phyloP scores from a whole-genome alignment of 2,888 invertebrate species.

The Acronicta aceris region DNA sequence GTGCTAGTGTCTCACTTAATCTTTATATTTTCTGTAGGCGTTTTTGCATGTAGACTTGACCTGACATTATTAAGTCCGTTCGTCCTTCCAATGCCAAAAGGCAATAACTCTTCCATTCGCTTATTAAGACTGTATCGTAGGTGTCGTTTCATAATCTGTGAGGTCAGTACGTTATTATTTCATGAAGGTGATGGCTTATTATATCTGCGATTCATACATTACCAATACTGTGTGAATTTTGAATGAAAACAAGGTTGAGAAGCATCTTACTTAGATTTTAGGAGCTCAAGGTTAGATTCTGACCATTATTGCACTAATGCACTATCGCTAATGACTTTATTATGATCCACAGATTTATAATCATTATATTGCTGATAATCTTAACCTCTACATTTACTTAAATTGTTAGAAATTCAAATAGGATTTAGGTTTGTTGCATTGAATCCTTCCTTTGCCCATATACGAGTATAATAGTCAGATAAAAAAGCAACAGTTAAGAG shows the following conservation, averaged over 20 bases:
- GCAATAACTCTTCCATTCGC: slow-evolving; percentile 64
- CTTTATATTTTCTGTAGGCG: slow-evolving; percentile 46
- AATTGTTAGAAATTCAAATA: background rate
- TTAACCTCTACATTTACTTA: background rate
- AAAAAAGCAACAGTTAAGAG: too few relatives aligned
- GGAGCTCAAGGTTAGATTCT: slow-evolving; percentile 12
- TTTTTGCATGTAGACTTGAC: slow-evolving; percentile 41
- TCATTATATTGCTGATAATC: slow-evolving; percentile 17
- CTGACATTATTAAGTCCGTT: slow-evolving; percentile 54
- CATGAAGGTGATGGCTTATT: slow-evolving; percentile 53
- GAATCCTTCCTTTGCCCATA: too few relatives aligned
- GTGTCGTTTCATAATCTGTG: slow-evolving; percentile 62
- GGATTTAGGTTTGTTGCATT: too few relatives aligned
- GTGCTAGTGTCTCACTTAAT: slow-evolving; percentile 20
- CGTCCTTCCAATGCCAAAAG: slow-evolving; percentile 63
- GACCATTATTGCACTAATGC: slow-evolving; percentile 25
- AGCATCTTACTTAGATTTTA: slow-evolving; percentile 27
- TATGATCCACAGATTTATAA: slow-evolving; percentile 22
- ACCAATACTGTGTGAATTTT: slow-evolving; percentile 41
- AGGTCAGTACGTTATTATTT: slow-evolving; percentile 64
- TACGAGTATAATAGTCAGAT: too few relatives aligned
- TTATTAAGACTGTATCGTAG: slow-evolving; percentile 56
- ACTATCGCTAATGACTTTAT: slow-evolving; percentile 20
- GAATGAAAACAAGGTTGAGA: slow-evolving; percentile 39
- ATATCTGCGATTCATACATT: slow-evolving; percentile 50